phyloP scores from a whole-genome alignment of 2,113 vertebrate genomes.

The Falcunculus frontatus region DNA sequence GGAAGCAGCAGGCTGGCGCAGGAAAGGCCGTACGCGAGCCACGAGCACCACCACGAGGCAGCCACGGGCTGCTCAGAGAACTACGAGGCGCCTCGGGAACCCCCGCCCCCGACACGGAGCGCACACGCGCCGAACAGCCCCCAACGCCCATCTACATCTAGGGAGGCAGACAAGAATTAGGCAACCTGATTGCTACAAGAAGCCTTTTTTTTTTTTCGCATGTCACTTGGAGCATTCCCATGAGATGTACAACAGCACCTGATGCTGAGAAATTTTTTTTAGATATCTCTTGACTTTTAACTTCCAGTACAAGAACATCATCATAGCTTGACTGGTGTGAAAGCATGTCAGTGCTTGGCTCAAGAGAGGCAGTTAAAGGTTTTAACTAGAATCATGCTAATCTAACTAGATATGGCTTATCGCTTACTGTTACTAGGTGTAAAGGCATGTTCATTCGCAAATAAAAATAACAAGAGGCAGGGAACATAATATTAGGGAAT shows the following conservation, averaged over 20 bases:
- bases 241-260: too few species aligned
- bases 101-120: fast-evolving
- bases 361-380: background rate
- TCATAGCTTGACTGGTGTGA: background rate
- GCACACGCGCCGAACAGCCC: fast-evolving
- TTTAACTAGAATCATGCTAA: background rate
- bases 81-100: fast-evolving
- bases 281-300: fast-evolving
- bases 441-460: background rate
- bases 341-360: background rate
- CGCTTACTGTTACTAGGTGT: background rate
- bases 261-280: too few species aligned
- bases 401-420: background rate
- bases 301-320: background rate
- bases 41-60: constrained; percentile 65
- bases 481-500: fast-evolving
- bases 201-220: background rate
- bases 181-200: fast-evolving
- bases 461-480: background rate
- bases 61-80: fast-evolving
- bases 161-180: fast-evolving
- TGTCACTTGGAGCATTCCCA: background rate
- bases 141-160: fast-evolving
- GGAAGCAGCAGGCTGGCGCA: background rate
- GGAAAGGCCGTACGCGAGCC: background rate